phyloP scores from a whole-genome alignment of 1,140 invertebrate species.

The Bombus haemorrhoidalis region DNA sequence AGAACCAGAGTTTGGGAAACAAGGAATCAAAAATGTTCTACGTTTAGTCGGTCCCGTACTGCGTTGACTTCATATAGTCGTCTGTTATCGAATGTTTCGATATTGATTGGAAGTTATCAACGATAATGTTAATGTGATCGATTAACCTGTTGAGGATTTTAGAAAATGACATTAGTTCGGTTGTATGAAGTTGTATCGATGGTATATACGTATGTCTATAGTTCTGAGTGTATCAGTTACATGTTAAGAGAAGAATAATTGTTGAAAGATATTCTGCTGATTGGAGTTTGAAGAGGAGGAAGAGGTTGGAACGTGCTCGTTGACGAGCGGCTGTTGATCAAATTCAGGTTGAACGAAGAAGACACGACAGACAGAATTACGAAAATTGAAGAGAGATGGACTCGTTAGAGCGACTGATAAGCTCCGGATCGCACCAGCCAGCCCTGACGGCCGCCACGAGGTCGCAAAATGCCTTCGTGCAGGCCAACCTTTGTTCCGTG shows the following conservation, averaged over 20 bases:
- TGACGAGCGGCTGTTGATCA: background rate
- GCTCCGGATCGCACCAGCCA: constrained; percentile 86
- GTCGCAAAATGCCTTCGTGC: constrained; percentile 88
- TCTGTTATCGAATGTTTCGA: background rate
- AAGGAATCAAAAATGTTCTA: background rate
- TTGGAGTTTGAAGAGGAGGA: background rate
- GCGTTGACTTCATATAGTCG: too few species aligned
- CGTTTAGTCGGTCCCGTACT: background rate
- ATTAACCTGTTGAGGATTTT: too few species aligned
- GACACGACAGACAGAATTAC: constrained; percentile 15
- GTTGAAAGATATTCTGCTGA: background rate
- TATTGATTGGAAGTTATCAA: background rate
- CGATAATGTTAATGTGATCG: too few species aligned
- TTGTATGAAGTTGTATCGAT: background rate
- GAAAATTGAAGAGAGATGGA: constrained; percentile 84
- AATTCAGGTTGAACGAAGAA: background rate
- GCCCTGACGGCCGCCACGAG: constrained; percentile 84
- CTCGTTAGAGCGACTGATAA: constrained; percentile 90
- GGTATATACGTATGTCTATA: background rate
- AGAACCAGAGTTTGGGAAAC: background rate
- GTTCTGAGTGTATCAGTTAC: background rate
- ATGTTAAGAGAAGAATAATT: background rate
- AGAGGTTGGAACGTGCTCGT: background rate
- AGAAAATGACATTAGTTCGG: background rate
- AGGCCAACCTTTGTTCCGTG: constrained; percentile 89